These are phyloP conservation scores for Atrichornis clamosus DNA, from an alignment of 2,113 vertebrate species.

Conservation along the genomic window DNA sequence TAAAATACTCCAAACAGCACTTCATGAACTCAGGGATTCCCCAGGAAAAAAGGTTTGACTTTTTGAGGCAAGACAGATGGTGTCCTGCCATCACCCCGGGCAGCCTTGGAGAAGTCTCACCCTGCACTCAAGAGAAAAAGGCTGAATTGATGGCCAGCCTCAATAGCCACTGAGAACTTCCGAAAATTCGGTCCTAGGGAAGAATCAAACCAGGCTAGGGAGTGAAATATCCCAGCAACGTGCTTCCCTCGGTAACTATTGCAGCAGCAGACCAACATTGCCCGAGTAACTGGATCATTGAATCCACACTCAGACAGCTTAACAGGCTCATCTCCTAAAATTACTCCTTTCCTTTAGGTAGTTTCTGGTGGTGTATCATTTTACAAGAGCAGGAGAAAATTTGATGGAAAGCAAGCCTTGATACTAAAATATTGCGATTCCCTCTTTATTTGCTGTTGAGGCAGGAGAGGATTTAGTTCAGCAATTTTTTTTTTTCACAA, in stretches of 20 bases:
- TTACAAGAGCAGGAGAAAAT: neutral
- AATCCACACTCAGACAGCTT: neutral
- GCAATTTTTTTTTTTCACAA: neutral
- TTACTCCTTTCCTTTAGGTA: neutral
- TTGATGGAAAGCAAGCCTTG: neutral
- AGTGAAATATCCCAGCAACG: neutral
- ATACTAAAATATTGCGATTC: neutral
- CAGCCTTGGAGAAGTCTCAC: neutral
- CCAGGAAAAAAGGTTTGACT: neutral
- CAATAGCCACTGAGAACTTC: rapidly evolving
- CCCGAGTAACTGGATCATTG: neutral
- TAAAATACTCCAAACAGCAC: rapidly evolving
- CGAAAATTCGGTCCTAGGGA: neutral
- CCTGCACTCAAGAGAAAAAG: neutral
- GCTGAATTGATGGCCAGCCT: neutral
- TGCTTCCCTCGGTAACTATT: neutral
- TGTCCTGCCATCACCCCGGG: neutral
- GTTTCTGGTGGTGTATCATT: neutral
- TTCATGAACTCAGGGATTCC: too few relatives aligned
- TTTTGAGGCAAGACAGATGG: neutral
- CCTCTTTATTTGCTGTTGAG: neutral
- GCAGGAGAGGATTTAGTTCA: neutral
- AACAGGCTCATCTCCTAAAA: neutral
- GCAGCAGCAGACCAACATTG: neutral
- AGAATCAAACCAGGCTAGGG: neutral